A percentile compares a stretch with the other conserved stretches of the same genome.
Evolutionary conservation across 2,113 vertebrate genomes (phyloP).

Genomic region (Odobenus rosmarus): DNA sequence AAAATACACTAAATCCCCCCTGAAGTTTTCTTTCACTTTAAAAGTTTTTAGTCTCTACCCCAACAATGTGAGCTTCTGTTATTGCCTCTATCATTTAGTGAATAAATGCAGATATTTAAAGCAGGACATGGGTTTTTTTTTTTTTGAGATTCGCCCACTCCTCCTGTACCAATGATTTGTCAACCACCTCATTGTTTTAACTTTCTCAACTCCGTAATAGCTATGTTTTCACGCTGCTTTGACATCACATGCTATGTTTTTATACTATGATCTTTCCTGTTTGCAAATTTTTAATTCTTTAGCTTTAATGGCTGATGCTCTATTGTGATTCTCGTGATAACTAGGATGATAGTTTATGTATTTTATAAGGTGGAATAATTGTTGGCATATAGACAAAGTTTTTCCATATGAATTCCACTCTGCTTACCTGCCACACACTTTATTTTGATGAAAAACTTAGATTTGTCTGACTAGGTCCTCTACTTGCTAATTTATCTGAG

Average conservation of each 20-base stretch:
- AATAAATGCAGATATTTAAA: conserved; percentile 1
- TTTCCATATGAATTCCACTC: neutral
- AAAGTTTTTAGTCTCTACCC: neutral
- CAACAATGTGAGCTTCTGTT: neutral
- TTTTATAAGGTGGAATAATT: neutral
- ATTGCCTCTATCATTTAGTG: neutral
- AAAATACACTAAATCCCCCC: neutral
- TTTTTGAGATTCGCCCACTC: neutral
- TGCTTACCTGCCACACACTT: neutral
- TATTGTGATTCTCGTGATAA: neutral
- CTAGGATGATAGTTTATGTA: neutral
- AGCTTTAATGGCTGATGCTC: neutral
- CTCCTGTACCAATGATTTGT: neutral
- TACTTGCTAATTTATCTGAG: neutral
- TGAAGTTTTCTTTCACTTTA: neutral
- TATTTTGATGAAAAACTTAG: neutral
- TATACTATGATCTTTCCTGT: neutral
- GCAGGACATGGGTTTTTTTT: neutral
- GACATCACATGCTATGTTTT: neutral
- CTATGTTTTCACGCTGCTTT: neutral
- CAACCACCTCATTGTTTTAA: neutral
- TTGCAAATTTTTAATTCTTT: neutral
- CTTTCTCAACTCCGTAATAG: neutral
- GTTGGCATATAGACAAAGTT: neutral
- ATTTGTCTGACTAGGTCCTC: neutral